phyloP scores from a whole-genome alignment of 2,113 vertebrate species.

The Pyrgilauda ruficollis region DNA sequence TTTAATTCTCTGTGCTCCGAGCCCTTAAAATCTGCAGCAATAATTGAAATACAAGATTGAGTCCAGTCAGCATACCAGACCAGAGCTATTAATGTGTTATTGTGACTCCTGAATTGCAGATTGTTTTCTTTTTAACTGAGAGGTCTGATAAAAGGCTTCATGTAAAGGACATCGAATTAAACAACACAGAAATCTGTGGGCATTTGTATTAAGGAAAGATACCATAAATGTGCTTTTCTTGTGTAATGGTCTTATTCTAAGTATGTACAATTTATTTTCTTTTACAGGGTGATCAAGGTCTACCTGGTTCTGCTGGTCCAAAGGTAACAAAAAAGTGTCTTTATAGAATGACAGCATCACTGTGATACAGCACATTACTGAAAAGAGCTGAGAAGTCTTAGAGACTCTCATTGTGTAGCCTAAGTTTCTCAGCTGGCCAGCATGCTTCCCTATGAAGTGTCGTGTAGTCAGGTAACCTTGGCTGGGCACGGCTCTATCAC shows the following conservation, averaged over 20 bases:
- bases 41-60: not conserved
- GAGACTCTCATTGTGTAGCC: not conserved
- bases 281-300: slow-evolving; percentile 84
- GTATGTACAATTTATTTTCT: not conserved
- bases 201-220: not conserved
- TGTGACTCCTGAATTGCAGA: not conserved
- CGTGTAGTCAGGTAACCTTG: not conserved
- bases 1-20: not conserved
- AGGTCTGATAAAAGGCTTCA: not conserved
- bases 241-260: not conserved
- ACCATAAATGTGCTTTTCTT: not conserved
- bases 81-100: not conserved
- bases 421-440: not conserved
- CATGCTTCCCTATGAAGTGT: not conserved
- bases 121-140: not conserved
- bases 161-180: not conserved
- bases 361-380: not conserved
- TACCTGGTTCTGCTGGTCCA: slow-evolving; percentile 76
- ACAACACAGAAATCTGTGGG: not conserved
- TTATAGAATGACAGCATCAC: not conserved
- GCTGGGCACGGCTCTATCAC: rapidly evolving
- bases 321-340: slow-evolving; percentile 75
- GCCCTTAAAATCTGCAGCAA: not conserved
- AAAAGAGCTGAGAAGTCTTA: not conserved
- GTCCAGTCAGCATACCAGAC: not conserved